These are phyloP conservation scores for Eulithis testata DNA, from an alignment of 2,888 invertebrate genomes.

Conservation along the genomic window DNA sequence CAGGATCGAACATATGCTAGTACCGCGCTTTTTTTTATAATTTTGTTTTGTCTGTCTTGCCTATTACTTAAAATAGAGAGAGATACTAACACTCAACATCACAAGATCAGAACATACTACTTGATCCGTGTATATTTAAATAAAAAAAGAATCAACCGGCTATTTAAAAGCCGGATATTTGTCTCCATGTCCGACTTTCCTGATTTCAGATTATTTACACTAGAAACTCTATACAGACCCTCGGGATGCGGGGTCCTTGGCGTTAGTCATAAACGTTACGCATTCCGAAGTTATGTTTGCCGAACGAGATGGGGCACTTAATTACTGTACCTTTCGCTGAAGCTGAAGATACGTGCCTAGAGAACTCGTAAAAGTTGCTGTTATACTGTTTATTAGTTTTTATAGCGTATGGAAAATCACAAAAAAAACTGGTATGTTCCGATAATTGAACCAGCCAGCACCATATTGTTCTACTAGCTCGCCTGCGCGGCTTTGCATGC, in stretches of 20 bases:
- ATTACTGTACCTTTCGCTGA: constrained; percentile 32
- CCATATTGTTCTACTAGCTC: no score
- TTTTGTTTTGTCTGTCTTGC: no score
- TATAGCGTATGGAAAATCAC: not conserved
- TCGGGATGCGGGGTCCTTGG: constrained; percentile 26
- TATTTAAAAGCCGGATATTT: no score
- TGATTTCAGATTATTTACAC: not conserved
- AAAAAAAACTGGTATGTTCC: no score
- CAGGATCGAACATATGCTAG: no score
- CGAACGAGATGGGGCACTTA: constrained; percentile 35
- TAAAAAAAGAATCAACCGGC: not conserved
- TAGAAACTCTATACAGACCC: constrained; percentile 23
- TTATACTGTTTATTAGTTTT: not conserved
- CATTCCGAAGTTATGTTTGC: constrained; percentile 40
- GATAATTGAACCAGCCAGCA: no score
- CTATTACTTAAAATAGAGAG: no score
- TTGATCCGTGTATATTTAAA: no score
- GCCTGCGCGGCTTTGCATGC: no score
- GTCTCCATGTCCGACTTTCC: not conserved
- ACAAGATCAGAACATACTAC: no score
- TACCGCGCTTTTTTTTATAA: no score
- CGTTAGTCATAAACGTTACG: constrained; percentile 40
- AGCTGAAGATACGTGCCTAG: constrained; percentile 25
- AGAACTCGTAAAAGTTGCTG: constrained; percentile 20
- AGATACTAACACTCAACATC: no score